Conservation (phyloP, 2,113 vertebrate species). For the Peromyscus polionotus region DNA sequence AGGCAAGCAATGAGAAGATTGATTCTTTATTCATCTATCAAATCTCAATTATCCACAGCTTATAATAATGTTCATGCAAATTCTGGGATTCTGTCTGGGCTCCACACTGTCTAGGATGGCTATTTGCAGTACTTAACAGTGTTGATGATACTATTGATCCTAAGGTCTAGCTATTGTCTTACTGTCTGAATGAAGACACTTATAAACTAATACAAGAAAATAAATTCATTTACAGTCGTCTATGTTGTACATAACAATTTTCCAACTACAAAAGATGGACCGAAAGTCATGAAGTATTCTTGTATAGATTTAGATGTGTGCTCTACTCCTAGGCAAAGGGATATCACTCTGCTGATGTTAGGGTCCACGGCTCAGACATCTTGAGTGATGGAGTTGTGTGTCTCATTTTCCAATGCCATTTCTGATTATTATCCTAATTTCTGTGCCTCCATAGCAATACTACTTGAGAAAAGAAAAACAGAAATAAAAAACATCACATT, state of each 20-base stretch:
- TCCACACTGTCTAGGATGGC: neutral
- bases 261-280: neutral
- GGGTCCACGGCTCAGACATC: no score
- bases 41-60: neutral
- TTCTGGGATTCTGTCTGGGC: neutral
- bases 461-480: neutral
- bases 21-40: neutral
- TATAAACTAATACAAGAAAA: neutral
- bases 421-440: neutral
- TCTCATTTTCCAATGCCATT: neutral
- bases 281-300: no score
- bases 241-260: no score
- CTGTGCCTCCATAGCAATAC: no score
- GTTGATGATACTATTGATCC: neutral
- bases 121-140: neutral
- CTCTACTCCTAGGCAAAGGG: neutral
- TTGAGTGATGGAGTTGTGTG: neutral
- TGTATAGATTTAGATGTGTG: neutral
- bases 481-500: neutral
- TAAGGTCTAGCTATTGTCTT: neutral
- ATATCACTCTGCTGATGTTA: neutral
- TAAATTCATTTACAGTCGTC: no score
- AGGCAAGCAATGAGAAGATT: neutral
- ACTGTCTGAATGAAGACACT: neutral
- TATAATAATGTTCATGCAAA: neutral